Conservation (phyloP, 2,113 vertebrate genomes). For the Lamprologus tigripictilis region DNA sequence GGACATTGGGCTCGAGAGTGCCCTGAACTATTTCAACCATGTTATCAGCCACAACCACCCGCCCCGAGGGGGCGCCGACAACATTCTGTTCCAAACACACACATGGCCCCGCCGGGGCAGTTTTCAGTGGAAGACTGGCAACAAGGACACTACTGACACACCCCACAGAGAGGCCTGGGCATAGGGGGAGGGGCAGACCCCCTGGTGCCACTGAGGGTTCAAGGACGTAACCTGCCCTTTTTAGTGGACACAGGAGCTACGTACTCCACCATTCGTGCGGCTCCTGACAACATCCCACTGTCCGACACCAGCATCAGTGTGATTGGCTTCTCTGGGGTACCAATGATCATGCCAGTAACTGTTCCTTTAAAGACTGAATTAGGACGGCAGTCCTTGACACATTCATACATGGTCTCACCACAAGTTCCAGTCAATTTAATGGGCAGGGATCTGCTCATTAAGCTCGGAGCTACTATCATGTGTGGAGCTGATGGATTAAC, state of each 20-base stretch:
- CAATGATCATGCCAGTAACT: neutral
- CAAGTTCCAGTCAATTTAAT: neutral
- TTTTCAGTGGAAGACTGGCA: too few relatives aligned
- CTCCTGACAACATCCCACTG: neutral
- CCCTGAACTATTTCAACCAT: rapidly evolving
- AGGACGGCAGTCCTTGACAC: neutral
- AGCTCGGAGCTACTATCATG: neutral
- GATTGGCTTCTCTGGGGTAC: neutral
- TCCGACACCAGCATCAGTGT: rapidly evolving
- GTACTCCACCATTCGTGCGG: rapidly evolving
- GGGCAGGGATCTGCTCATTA: neutral
- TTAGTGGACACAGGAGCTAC: rapidly evolving
- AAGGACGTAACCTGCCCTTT: neutral
- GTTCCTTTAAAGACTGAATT: rapidly evolving
- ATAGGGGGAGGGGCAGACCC: neutral
- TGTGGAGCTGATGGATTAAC: rapidly evolving
- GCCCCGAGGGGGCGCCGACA: rapidly evolving
- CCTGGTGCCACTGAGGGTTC: neutral
- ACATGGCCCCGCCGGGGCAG: too few relatives aligned
- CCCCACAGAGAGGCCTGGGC: too few relatives aligned
- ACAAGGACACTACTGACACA: too few relatives aligned
- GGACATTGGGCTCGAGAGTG: too few relatives aligned
- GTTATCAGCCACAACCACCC: too few relatives aligned
- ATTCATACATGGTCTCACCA: rapidly evolving
- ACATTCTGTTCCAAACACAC: rapidly evolving